phyloP scores from a whole-genome alignment of 2,113 vertebrate genomes.

The Sinocyclocheilus grahami region DNA sequence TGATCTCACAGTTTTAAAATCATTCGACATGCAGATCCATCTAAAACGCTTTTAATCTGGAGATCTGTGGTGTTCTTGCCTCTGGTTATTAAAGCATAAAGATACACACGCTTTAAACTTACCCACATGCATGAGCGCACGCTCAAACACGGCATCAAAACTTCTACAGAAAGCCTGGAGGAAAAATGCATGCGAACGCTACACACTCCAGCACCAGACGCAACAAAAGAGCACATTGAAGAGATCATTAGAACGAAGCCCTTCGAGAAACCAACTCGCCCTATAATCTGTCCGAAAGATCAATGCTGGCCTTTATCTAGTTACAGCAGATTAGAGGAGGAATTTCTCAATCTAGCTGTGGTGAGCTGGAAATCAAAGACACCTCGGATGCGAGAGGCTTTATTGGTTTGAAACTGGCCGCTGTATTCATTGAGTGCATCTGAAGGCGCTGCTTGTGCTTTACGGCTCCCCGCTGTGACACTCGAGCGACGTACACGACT shows the following conservation, averaged over 20 bases:
- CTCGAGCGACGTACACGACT: not conserved
- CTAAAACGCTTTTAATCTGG: constrained; percentile 21
- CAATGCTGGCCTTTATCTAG: constrained; percentile 28
- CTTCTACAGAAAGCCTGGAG: not conserved
- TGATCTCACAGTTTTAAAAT: not conserved
- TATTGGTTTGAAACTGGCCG: not conserved
- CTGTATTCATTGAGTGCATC: not conserved
- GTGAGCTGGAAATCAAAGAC: constrained; percentile 28
- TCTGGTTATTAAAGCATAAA: not conserved
- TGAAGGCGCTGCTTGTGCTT: not conserved
- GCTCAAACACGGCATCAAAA: constrained; percentile 19
- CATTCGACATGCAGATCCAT: not conserved
- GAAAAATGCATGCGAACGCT: not conserved
- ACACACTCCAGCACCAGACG: not conserved
- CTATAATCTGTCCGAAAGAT: not conserved
- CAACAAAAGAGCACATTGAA: constrained; percentile 1
- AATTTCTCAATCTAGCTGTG: constrained; percentile 13
- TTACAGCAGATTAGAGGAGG: constrained; percentile 31
- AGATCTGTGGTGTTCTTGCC: constrained; percentile 5
- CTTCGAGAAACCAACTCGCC: not conserved
- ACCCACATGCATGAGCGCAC: not conserved
- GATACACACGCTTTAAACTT: constrained; percentile 9
- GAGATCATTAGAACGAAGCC: constrained; percentile 6
- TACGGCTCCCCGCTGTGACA: not conserved
- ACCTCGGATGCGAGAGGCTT: not conserved